Evolutionary conservation across 1,140 invertebrate species (phyloP).

Genomic region (Meloidogyne exigua): DNA sequence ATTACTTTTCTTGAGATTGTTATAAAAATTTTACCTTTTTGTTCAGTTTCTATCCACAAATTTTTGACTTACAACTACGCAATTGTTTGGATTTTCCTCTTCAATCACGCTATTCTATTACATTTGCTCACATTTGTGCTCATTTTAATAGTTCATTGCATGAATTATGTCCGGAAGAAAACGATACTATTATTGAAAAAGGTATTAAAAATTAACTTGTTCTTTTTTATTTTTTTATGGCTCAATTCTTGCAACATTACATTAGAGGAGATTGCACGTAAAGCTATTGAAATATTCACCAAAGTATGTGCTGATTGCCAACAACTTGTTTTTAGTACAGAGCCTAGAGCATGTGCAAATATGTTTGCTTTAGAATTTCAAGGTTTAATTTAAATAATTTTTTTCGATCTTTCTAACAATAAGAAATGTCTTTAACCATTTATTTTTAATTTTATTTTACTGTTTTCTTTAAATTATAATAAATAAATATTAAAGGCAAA

Average conservation of each 20-base stretch:
- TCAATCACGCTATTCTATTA: constrained; percentile 77
- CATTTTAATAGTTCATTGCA: constrained; percentile 97
- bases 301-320: constrained; percentile 94
- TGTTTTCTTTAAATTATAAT: no score
- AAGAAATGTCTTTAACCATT: no score
- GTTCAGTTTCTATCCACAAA: constrained; percentile 55
- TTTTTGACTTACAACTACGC: constrained; percentile 53
- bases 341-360: constrained; percentile 64
- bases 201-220: constrained; percentile 17
- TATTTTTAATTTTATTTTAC: no score
- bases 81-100: constrained; percentile 50
- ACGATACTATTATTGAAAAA: constrained; percentile 63
- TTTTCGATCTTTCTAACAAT: background rate
- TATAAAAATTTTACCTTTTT: background rate
- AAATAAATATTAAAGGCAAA: constrained; percentile 11
- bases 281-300: constrained; percentile 64
- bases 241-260: constrained; percentile 75
- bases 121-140: constrained; percentile 93
- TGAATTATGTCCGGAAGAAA: constrained; percentile 94
- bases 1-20: background rate
- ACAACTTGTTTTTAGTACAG: constrained; percentile 96
- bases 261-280: constrained; percentile 74
- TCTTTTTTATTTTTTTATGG: constrained; percentile 9
- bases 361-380: constrained; percentile 49
- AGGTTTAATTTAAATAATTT: background rate